Conservation (phyloP, 2,888 invertebrate species). For the Eristalis tenax region DNA sequence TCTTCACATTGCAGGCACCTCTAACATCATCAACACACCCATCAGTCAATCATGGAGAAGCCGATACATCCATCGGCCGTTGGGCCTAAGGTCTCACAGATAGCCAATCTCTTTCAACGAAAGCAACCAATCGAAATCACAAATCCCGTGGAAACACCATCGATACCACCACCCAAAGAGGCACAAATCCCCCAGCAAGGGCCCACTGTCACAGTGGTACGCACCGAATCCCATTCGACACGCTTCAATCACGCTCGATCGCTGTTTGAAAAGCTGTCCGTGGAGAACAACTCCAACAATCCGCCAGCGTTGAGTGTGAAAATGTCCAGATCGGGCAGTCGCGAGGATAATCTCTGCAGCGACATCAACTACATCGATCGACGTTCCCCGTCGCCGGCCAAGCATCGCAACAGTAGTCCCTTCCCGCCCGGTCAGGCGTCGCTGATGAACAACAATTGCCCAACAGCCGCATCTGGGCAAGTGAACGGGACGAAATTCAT, state of each 20-base stretch:
- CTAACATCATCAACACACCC: constrained; percentile 75
- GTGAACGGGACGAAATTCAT: constrained; percentile 80
- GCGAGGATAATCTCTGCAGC: constrained; percentile 80
- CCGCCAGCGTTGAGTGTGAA: constrained; percentile 77
- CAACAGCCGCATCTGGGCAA: constrained; percentile 76
- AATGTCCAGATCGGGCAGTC: constrained; percentile 79
- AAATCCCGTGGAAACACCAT: constrained; percentile 78
- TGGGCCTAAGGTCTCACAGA: constrained; percentile 94
- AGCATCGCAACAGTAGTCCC: constrained; percentile 77
- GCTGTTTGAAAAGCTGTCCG: constrained; percentile 91
- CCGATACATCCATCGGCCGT: constrained; percentile 82
- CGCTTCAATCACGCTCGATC: constrained; percentile 95
- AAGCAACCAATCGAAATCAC: constrained; percentile 83
- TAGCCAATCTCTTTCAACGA: constrained; percentile 94
- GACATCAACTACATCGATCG: constrained; percentile 78
- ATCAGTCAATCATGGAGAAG: constrained; percentile 83
- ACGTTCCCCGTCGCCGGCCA: constrained; percentile 81
- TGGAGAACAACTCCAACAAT: constrained; percentile 84
- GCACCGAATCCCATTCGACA: constrained; percentile 94
- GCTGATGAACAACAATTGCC: constrained; percentile 77
- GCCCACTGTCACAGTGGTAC: constrained; percentile 87
- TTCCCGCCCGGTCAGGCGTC: constrained; percentile 78
- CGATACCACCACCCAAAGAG: constrained; percentile 72
- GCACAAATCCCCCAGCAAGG: constrained; percentile 73
- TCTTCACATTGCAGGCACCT: constrained; percentile 49